These are phyloP conservation scores for Celastrina argiolus DNA, from an alignment of 2,888 invertebrate species.

Conservation along the genomic window DNA sequence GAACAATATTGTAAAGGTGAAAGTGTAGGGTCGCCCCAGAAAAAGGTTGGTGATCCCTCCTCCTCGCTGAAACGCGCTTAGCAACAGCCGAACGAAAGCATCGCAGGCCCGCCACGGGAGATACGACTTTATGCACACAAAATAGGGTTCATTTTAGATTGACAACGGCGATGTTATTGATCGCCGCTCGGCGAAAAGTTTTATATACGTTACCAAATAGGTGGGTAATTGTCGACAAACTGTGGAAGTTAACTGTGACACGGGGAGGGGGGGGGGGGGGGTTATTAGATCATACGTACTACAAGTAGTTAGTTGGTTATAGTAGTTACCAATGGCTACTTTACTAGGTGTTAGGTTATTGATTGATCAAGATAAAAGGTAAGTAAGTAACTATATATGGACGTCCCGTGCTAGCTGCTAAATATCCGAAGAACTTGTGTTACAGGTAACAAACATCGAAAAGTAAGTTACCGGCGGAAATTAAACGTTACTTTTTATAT, in stretches of 20 bases:
- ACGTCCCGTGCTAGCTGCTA: too few relatives aligned
- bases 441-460: too few relatives aligned
- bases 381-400: too few relatives aligned
- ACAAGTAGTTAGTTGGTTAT: too few relatives aligned
- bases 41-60: slow-evolving; percentile 67
- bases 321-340: too few relatives aligned
- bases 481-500: too few relatives aligned
- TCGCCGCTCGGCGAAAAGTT: slow-evolving; percentile 72
- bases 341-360: too few relatives aligned
- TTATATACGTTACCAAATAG: slow-evolving; percentile 35
- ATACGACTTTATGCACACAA: slow-evolving; percentile 32
- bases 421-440: too few relatives aligned
- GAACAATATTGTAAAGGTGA: slow-evolving; percentile 46
- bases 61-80: slow-evolving; percentile 53
- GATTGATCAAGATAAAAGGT: too few relatives aligned
- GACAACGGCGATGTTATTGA: slow-evolving; percentile 55
- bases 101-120: slow-evolving; percentile 32
- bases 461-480: too few relatives aligned
- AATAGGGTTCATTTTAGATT: slow-evolving; percentile 17
- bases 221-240: slow-evolving; percentile 31
- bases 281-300: background rate
- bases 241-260: slow-evolving; percentile 21
- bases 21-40: slow-evolving; percentile 61
- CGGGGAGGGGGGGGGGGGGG: background rate
- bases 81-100: slow-evolving; percentile 70